Conservation (phyloP, 2,888 invertebrate species). For the Empis stercorea region DNA sequence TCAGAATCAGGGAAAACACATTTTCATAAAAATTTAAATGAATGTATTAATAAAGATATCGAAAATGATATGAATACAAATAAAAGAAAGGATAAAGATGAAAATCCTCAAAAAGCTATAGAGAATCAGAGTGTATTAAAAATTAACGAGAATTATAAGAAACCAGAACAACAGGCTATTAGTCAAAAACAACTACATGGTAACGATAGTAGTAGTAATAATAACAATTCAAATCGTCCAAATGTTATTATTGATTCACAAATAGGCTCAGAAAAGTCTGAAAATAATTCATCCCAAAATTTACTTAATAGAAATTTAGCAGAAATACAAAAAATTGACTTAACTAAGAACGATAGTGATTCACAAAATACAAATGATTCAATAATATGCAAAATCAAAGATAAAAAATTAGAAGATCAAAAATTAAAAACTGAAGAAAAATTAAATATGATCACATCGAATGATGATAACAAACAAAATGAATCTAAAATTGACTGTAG, state of each 20-base stretch:
- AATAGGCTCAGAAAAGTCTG: neutral
- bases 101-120: neutral
- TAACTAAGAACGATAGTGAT: neutral
- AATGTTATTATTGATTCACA: constrained; percentile 16
- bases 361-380: neutral
- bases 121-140: constrained; percentile 10
- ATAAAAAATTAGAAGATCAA: no score
- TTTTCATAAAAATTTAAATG: neutral
- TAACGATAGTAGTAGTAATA: neutral
- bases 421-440: neutral
- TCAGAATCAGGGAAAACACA: no score
- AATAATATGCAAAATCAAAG: neutral
- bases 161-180: neutral
- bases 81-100: constrained; percentile 2
- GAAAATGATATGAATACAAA: constrained; percentile 11
- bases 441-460: neutral
- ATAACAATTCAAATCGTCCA: constrained; percentile 2
- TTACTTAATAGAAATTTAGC: neutral
- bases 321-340: constrained; percentile 1
- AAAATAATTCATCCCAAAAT: neutral
- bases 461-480: neutral
- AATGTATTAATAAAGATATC: neutral
- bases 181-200: no score
- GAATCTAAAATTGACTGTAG: neutral
- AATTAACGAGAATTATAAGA: constrained; percentile 13